phyloP scores from a whole-genome alignment of 2,888 invertebrate genomes.

The Bursaphelenchus okinawaensis region DNA sequence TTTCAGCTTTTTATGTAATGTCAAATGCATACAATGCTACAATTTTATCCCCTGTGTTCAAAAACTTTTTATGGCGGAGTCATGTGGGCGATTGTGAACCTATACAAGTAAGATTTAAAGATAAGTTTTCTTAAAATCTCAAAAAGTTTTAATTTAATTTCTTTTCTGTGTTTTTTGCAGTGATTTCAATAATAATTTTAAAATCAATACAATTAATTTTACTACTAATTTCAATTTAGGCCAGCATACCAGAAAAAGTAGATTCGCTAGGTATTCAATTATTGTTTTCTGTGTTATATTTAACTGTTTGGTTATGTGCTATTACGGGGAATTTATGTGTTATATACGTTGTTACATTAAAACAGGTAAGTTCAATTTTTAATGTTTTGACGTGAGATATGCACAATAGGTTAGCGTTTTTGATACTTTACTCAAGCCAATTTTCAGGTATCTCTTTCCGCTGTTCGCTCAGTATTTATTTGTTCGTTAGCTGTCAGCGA shows the following conservation, averaged over 20 bases:
- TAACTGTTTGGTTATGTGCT: constrained; percentile 47
- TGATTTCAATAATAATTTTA: not conserved
- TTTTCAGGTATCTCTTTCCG: constrained; percentile 49
- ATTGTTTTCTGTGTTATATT: constrained; percentile 49
- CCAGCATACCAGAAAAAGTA: constrained; percentile 30
- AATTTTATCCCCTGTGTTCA: constrained; percentile 16
- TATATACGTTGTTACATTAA: constrained; percentile 49
- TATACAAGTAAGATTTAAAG: constrained; percentile 28
- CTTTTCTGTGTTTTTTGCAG: no score
- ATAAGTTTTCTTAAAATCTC: no score
- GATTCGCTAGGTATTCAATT: constrained; percentile 30
- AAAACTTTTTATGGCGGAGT: constrained; percentile 29
- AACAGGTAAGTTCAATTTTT: constrained; percentile 37
- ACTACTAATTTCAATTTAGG: constrained; percentile 17
- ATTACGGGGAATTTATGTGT: constrained; percentile 51
- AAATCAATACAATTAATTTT: not conserved
- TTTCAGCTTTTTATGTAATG: not conserved
- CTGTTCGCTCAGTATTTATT: constrained; percentile 42
- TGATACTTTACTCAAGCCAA: constrained; percentile 10
- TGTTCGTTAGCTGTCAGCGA: constrained; percentile 33
- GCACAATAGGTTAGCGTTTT: no score
- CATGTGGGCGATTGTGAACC: constrained; percentile 23
- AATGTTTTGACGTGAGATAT: not conserved
- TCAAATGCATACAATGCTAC: not conserved
- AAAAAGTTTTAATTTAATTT: not conserved